These are phyloP conservation scores for Pseudanteris insignis DNA, from an alignment of 2,888 invertebrate genomes.

Conservation along the genomic window DNA sequence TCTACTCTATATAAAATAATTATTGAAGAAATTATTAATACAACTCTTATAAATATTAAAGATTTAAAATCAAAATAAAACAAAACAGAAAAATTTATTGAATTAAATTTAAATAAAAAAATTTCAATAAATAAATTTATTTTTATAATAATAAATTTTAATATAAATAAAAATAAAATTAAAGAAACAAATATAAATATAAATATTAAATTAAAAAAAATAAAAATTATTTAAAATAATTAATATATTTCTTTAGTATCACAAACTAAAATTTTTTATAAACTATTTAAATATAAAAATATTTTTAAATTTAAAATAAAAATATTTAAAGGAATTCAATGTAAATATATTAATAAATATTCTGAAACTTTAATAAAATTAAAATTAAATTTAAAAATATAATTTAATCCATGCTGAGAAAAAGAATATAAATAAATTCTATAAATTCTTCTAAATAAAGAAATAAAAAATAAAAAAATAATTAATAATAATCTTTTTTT, in stretches of 20 bases:
- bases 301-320: slow-evolving; percentile 68
- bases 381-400: slow-evolving; percentile 62
- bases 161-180: slow-evolving; percentile 60
- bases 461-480: slow-evolving; percentile 69
- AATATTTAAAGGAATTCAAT: slow-evolving; percentile 74
- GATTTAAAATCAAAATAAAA: slow-evolving; percentile 75
- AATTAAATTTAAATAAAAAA: slow-evolving; percentile 69
- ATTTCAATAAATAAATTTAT: slow-evolving; percentile 69
- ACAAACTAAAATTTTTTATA: slow-evolving; percentile 76
- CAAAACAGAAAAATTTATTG: slow-evolving; percentile 67
- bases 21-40: slow-evolving; percentile 72
- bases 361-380: slow-evolving; percentile 59
- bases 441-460: slow-evolving; percentile 75
- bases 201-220: slow-evolving; percentile 65
- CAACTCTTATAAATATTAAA: slow-evolving; percentile 73
- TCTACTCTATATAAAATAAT: slow-evolving; percentile 59
- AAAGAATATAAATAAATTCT: slow-evolving; percentile 73
- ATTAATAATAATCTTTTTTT: slow-evolving; percentile 56
- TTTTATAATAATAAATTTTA: slow-evolving; percentile 62
- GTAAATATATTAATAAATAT: slow-evolving; percentile 72
- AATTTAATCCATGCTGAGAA: slow-evolving; percentile 71
- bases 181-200: slow-evolving; percentile 57
- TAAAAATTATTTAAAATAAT: slow-evolving; percentile 66
- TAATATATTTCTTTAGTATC: slow-evolving; percentile 69
- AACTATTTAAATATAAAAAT: slow-evolving; percentile 72